Percentiles rank a stretch among this genome's conserved stretches.
Conservation (phyloP, 1,140 invertebrate species). For the Drosophila kikkawai region DNA sequence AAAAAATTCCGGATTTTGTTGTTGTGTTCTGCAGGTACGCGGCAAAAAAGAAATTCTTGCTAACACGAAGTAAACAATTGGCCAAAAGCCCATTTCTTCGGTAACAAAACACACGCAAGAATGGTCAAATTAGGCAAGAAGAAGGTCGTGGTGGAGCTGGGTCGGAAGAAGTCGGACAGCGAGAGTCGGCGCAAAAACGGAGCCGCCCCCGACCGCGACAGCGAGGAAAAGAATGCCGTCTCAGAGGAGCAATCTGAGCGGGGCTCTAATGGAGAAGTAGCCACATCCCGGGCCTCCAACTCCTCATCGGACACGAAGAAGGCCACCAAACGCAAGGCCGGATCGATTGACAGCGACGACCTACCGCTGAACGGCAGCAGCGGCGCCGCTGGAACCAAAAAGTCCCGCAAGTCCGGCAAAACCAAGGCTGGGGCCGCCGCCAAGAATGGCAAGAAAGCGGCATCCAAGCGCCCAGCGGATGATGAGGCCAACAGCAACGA, state of each 20-base stretch:
- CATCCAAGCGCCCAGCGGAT: constrained; percentile 12
- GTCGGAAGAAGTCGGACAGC: constrained; percentile 38
- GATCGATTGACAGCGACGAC: constrained; percentile 55
- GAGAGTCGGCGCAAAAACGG: constrained; percentile 35
- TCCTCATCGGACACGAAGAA: constrained; percentile 9
- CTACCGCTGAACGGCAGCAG: constrained; percentile 60
- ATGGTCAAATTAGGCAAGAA: constrained; percentile 67
- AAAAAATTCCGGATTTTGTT: constrained; percentile 14
- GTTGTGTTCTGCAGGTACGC: constrained; percentile 18
- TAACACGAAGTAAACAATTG: constrained; percentile 7
- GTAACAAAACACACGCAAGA: background rate
- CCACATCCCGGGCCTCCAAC: background rate
- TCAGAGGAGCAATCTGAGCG: background rate
- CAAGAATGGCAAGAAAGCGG: constrained; percentile 42
- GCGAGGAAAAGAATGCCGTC: constrained; percentile 36
- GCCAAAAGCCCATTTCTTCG: background rate
- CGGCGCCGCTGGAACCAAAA: constrained; percentile 28
- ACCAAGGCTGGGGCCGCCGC: constrained; percentile 32
- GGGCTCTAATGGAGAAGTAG: constrained; percentile 13
- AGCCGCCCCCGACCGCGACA: constrained; percentile 40
- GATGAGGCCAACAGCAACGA: constrained; percentile 21
- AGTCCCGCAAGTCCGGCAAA: constrained; percentile 40
- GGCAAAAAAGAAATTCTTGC: constrained; percentile 6
- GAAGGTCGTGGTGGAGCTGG: constrained; percentile 40
- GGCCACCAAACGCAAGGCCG: constrained; percentile 25